phyloP scores from a whole-genome alignment of 2,888 invertebrate genomes.

The Acronicta leporina region DNA sequence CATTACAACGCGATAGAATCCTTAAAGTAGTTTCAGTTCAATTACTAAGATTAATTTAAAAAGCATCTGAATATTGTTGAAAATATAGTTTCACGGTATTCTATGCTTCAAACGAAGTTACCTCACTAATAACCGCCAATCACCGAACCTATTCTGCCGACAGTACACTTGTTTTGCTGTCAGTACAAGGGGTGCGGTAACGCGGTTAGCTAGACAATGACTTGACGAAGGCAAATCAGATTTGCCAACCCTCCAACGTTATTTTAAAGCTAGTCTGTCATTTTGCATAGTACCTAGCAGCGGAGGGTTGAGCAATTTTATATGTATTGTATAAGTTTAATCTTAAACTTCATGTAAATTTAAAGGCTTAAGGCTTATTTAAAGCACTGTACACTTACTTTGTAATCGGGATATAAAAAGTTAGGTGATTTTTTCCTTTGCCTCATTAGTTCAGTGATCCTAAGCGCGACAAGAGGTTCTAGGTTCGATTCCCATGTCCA shows the following conservation, averaged over 20 bases:
- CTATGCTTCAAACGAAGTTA: conserved; percentile 23
- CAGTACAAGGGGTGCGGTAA: conserved; percentile 77
- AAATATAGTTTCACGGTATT: not conserved
- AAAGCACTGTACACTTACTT: not conserved
- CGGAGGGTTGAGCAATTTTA: conserved; percentile 47
- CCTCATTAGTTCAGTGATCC: too few relatives aligned
- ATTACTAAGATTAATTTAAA: too few relatives aligned
- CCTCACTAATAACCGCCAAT: conserved; percentile 41
- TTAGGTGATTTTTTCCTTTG: not conserved
- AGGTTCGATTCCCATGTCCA: too few relatives aligned
- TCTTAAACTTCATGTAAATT: conserved; percentile 33
- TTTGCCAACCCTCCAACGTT: conserved; percentile 84
- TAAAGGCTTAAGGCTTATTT: conserved; percentile 29
- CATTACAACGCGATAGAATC: too few relatives aligned
- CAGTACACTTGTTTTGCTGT: conserved; percentile 61
- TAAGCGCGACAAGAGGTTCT: too few relatives aligned
- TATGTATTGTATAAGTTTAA: conserved; percentile 49
- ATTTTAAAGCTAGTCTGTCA: conserved; percentile 86
- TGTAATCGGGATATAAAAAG: not conserved
- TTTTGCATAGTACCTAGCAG: conserved; percentile 84
- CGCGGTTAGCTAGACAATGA: conserved; percentile 84
- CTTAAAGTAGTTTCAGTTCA: too few relatives aligned
- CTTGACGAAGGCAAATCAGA: conserved; percentile 88
- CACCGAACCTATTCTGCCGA: conserved; percentile 32
- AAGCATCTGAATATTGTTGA: too few relatives aligned